Evolutionary conservation across 2,888 invertebrate species (phyloP), one percentile per base, ranked within the genome.

Genomic region (Blastobasis adustella): DNA sequence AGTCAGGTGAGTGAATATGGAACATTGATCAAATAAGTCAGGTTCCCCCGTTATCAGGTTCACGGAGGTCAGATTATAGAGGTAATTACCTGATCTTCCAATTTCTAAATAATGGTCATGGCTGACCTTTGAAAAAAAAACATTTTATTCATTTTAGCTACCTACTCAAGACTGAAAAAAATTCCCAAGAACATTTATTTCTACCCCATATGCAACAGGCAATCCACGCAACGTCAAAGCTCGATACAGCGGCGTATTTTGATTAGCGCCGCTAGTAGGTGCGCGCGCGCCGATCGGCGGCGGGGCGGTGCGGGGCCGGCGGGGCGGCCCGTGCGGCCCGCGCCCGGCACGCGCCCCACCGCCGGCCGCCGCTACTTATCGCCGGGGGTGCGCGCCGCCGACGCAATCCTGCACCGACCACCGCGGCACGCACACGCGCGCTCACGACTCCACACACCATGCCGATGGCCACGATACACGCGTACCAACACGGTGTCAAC

Each of bases 301-400:
- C 62, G 71, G 68, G 64, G 59, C 63, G 66, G 67, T 61, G 72
- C 66, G 65, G 69, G 61, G 67, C 70, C 69, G 66, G 65, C 69
- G 62, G 69, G 64, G 62, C 69, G 71, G 67, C 60, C 69, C 67
- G 69, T 71, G 76, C 71, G 71, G 78, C 76, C 76, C 75, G 79
- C 83, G 84, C 77, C 71, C 76, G 83, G 84, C 82, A 69, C 76
- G 83, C 85, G 85, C 84, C 82, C 79, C 82, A 72, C 76, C 60
- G 60, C 73, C 74, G 78, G 72, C 56, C 56, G 58, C 71, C 81
- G 73, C 73, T 90, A 86, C 91, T 88, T 90, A 91, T 90, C 89
- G 84, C 76, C 80, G 88, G 90, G 90, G 90, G 90, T 90, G 90
- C 89, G 88, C 89, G 90, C 89, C 88, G 83, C 85, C 86, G 82